A percentile compares a stretch with the other conserved stretches of the same genome.
These are phyloP conservation scores for Centruroides sculpturatus DNA, from an alignment of 1,140 invertebrate species.

Conservation along the genomic window DNA sequence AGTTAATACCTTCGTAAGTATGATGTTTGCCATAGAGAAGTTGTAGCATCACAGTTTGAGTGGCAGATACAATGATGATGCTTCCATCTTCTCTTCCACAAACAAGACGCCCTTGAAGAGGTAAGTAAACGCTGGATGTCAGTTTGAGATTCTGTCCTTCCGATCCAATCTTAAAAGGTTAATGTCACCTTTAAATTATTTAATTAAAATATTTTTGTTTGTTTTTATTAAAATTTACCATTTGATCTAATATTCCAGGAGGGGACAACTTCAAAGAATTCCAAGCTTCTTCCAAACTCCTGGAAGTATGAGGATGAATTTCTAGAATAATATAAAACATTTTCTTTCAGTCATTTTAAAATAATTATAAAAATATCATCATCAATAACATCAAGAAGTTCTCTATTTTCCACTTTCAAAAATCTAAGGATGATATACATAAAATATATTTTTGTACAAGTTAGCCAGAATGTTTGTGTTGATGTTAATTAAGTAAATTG, in stretches of 20 bases:
- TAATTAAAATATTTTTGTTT: background rate
- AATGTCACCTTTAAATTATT: background rate
- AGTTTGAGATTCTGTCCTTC: conserved; percentile 46
- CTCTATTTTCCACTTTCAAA: no score
- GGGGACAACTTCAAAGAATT: conserved; percentile 67
- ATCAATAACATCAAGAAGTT: no score
- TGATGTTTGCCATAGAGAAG: conserved; percentile 79
- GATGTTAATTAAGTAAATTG: no score
- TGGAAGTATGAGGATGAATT: conserved; percentile 54
- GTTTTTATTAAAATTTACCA: conserved; percentile 38
- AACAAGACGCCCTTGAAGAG: conserved; percentile 80
- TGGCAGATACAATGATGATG: conserved; percentile 92
- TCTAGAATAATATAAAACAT: conserved; percentile 23
- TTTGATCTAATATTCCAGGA: conserved; percentile 76
- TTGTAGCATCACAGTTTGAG: conserved; percentile 87
- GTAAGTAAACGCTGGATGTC: conserved; percentile 82
- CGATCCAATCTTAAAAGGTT: background rate
- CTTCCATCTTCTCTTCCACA: conserved; percentile 90
- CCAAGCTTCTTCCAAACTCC: conserved; percentile 71
- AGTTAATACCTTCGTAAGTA: conserved; percentile 64
- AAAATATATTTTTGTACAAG: no score
- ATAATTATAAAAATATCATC: no score
- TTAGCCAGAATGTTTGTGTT: no score
- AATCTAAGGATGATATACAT: no score
- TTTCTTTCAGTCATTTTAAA: background rate